These are phyloP conservation scores for Chloropsis hardwickii DNA, from an alignment of 2,113 vertebrate species.

Conservation along the genomic window DNA sequence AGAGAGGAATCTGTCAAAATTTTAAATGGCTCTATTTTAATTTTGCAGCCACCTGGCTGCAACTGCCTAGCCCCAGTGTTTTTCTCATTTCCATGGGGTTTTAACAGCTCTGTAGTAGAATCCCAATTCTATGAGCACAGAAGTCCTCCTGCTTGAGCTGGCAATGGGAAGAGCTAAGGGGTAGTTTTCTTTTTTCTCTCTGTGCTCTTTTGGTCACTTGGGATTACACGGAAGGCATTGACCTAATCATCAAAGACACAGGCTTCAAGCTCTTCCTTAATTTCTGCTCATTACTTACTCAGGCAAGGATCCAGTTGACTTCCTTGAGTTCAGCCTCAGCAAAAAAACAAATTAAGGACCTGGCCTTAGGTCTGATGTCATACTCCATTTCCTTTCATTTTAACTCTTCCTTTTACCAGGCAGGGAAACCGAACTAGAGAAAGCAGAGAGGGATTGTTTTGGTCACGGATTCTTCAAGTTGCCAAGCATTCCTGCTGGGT, in stretches of 20 bases:
- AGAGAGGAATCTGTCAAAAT: background rate
- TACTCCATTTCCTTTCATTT: constrained; percentile 1
- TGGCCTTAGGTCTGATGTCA: constrained; percentile 7
- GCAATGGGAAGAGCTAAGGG: background rate
- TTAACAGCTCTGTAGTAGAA: background rate
- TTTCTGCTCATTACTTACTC: constrained; percentile 32
- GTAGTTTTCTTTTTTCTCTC: background rate
- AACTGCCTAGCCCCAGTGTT: background rate
- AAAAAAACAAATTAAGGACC: constrained; percentile 8
- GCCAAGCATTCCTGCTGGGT: background rate
- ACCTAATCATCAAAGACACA: constrained; percentile 24
- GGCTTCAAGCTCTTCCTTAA: constrained; percentile 31
- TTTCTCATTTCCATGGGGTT: background rate
- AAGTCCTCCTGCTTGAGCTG: background rate
- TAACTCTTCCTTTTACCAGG: constrained; percentile 12
- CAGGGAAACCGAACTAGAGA: background rate
- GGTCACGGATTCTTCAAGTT: background rate
- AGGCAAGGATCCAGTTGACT: constrained; percentile 22
- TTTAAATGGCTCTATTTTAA: background rate
- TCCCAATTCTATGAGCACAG: background rate
- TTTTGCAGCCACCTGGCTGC: background rate
- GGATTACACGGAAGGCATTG: background rate
- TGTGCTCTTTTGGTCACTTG: background rate
- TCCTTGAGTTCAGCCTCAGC: background rate
- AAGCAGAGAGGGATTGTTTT: background rate